Evolutionary conservation across 2,797 vertebrate genomes (phyloP), one percentile per base, ranked within the genome.

Genomic region (Neostethus bicornis): DNA sequence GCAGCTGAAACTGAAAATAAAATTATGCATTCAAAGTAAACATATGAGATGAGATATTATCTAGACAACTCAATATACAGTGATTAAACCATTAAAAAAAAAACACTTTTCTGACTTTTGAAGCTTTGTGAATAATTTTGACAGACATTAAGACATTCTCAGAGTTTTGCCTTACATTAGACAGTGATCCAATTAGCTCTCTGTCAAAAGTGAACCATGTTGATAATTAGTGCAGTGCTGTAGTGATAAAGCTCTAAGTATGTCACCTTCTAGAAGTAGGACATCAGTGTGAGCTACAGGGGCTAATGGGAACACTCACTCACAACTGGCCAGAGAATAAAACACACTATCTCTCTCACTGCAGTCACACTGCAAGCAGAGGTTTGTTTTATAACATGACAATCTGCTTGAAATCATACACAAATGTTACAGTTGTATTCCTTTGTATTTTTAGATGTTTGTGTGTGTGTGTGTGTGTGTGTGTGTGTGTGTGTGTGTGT

Each of bases 201-300:
- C 59, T 56, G 66, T 79, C 62, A 77, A 31, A 77, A 51, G 56
- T 62, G 62, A 86, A 61, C 50, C 59, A 35, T 50, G 56, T 59
- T 73, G 70, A 80, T 85, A 85, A 87, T 81, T 88, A 77, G 81
- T 43, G 34, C 73, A 70, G 71, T 66, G 59, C 48, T 74, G 70
- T 67, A 23, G 70, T 66, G 77, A 76, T 81, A 61, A 64, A 49
- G 73, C 75, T 79, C 46, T 80, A 90, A 89, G 74, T 87, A 79
- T 89, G 87, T 87, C 86, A 89, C 83, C 87, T 85, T 88, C 68
- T 62, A 75, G 72, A 90, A 87, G 32, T 87, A 70, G 85, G 85
- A 72, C 86, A 80, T 69, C 83, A 69, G 64, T 52, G 61, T 50
- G 49, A 80, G 67, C 83, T 73, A 66, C 66, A 64, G 64, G 57